Percentiles rank a stretch among this genome's conserved stretches.
These are phyloP conservation scores for Crotalus tigris DNA, from an alignment of 2,113 vertebrate species.

Conservation along the genomic window DNA sequence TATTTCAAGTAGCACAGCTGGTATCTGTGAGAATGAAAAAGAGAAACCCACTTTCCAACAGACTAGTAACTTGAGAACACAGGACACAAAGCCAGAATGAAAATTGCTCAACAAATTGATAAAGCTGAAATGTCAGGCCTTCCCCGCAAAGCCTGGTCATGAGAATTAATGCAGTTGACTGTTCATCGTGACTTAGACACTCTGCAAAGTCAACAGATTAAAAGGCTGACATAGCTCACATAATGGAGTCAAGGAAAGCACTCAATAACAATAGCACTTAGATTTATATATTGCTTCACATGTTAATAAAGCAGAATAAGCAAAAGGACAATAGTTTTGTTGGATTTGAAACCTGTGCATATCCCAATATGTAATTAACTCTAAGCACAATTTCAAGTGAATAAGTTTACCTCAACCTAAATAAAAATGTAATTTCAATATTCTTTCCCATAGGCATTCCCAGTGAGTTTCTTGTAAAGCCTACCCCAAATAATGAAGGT, in stretches of 20 bases:
- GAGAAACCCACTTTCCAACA: rapidly evolving
- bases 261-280: background rate
- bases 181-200: background rate
- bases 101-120: constrained; percentile 11
- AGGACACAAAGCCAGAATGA: background rate
- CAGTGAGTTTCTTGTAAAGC: background rate
- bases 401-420: background rate
- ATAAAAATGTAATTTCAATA: constrained; percentile 12
- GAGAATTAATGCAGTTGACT: background rate
- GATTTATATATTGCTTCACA: background rate
- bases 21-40: background rate
- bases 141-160: constrained; percentile 5
- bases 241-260: background rate
- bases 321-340: background rate
- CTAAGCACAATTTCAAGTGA: background rate
- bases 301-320: background rate
- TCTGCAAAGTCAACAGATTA: constrained; percentile 10
- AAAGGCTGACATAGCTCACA: background rate
- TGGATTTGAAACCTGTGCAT: background rate
- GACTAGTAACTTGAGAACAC: background rate
- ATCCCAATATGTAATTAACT: background rate
- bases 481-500: rapidly evolving
- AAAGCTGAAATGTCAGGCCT: constrained; percentile 2
- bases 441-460: background rate
- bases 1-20: background rate